Conservation (phyloP, 2,888 invertebrate species). For the Caenorhabditis sinica region DNA sequence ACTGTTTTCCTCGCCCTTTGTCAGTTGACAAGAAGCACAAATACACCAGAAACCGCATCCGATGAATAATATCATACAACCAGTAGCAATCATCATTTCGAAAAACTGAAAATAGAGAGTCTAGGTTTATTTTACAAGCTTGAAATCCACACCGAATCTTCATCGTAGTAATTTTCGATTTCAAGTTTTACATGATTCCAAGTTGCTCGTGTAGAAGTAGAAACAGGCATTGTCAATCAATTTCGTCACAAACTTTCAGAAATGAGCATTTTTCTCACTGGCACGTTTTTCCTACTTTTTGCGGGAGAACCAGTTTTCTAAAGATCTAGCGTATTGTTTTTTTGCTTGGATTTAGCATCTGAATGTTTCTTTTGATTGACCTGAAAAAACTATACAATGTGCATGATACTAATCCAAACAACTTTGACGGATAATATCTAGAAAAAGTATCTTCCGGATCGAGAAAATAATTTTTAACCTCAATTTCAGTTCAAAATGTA, state of each 20-base stretch:
- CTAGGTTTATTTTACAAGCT: background rate
- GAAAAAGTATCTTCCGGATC: no score
- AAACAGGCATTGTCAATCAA: background rate
- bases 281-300: background rate
- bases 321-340: background rate
- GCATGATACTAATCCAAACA: no score
- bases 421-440: no score
- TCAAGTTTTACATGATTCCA: constrained; percentile 17
- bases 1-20: constrained; percentile 1
- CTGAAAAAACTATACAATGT: no score
- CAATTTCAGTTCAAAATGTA: no score
- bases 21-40: constrained; percentile 34
- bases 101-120: constrained; percentile 16
- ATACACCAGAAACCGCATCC: constrained; percentile 40
- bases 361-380: no score
- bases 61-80: constrained; percentile 15
- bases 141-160: constrained; percentile 15
- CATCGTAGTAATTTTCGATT: constrained; percentile 17
- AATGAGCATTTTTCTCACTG: background rate
- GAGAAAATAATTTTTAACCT: no score
- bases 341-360: no score
- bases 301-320: no score
- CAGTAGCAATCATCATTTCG: background rate
- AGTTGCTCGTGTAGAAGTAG: constrained; percentile 20
- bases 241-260: background rate